Percentiles rank a stretch among this genome's conserved stretches.
These are phyloP conservation scores for Cladopsammia gracilis DNA, from an alignment of 64 coral and sea anemone genomes.

Conservation along the genomic window DNA sequence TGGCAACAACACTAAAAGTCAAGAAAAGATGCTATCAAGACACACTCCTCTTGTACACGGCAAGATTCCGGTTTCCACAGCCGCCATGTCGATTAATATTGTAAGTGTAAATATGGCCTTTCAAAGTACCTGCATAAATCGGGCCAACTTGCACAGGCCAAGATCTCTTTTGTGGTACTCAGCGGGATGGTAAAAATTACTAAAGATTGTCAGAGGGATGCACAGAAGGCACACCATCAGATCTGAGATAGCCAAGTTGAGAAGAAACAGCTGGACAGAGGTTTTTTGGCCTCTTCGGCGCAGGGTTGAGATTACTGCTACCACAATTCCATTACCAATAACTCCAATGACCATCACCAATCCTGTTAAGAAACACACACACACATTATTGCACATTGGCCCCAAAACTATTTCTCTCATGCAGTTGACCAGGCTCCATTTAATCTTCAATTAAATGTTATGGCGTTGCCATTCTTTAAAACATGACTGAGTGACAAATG, in stretches of 20 bases:
- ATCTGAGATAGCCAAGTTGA: conserved; percentile 81
- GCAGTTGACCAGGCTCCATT: too few relatives aligned
- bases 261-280: conserved; percentile 73
- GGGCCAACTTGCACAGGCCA: conserved; percentile 58
- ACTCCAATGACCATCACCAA: conserved; percentile 61
- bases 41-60: too few relatives aligned
- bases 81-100: too few relatives aligned
- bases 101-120: too few relatives aligned
- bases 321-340: conserved; percentile 68
- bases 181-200: conserved; percentile 71
- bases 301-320: conserved; percentile 51
- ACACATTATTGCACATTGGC: too few relatives aligned
- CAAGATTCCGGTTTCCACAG: too few relatives aligned
- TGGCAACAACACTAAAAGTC: too few relatives aligned
- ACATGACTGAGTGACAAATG: too few relatives aligned
- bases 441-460: too few relatives aligned
- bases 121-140: conserved; percentile 74
- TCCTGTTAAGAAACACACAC: conserved; percentile 3
- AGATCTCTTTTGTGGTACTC: conserved; percentile 36
- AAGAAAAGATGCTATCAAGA: too few relatives aligned
- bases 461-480: too few relatives aligned
- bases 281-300: conserved; percentile 68
- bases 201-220: conserved; percentile 73
- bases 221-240: conserved; percentile 80
- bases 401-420: too few relatives aligned